Evolutionary conservation across 2,113 vertebrate species (phyloP), one percentile per base, ranked within the genome.

Genomic region (Connochaetes taurinus): DNA sequence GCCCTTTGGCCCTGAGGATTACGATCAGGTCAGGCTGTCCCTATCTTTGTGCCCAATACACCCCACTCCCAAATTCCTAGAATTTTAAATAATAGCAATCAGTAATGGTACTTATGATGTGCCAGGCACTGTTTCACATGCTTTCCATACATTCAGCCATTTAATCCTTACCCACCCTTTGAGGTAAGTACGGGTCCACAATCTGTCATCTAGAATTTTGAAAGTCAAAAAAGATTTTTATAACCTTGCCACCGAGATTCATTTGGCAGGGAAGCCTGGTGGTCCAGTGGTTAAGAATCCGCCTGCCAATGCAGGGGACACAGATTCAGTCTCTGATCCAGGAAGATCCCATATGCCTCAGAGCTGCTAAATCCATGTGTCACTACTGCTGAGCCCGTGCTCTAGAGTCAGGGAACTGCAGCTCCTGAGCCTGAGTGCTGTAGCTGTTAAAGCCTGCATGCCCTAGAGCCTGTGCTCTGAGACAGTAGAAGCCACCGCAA

Each of bases 1-100:
- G 6, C 97, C 99, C 57, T 99, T 99, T 98, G 98, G 97, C 0
- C 99, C 99, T 5, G 99, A 99, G 71, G 99, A 99, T 98, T 99
- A 99, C 5, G 99, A 99, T 76, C 99, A 99, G 99, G 99, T 99
- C 98, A 98, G 91, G 31, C 25, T 27, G 10, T 62, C 43, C 58
- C 52, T 78, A 4, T 45, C 40, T 53, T 53, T 76, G 9, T 88
- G 10, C 57, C 17, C 25, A 13, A 29, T 5, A n/a, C 53, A 93
- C 2, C 33, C 50, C 2, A 5, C 67, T 58, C 60, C 53, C 15
- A 87, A 43, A 78, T 74, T 92, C 58, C 85, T 94, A 53, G 55
- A 91, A 45, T 92, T 96, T 83, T 93, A 53, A 85, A 29, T 62
- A 53, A 43, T 60, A 81, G 43, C 58, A 25, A 78, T 90, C 58